A percentile compares a stretch with the other conserved stretches of the same genome.
These are phyloP conservation scores for Engystomops pustulosus DNA, from an alignment of 2,113 vertebrate species.

Conservation along the genomic window DNA sequence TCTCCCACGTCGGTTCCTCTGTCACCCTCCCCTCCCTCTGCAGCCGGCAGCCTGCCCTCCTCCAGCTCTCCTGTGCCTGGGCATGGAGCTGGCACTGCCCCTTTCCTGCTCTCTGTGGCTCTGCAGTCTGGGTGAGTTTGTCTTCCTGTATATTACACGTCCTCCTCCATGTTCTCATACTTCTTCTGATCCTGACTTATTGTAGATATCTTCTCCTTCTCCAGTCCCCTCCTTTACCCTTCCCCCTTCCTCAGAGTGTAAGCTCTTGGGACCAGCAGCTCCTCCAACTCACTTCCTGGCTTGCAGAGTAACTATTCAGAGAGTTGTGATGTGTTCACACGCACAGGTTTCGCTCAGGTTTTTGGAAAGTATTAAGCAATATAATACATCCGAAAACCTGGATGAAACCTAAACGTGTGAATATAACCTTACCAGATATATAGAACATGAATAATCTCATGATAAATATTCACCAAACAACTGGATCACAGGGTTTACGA, in stretches of 20 bases:
- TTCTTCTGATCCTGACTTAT: neutral
- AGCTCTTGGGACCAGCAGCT: conserved; percentile 23
- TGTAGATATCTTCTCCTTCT: too few species aligned
- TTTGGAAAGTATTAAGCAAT: too few species aligned
- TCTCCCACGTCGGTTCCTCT: conserved; percentile 34
- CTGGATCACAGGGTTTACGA: too few species aligned
- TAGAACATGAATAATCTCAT: too few species aligned
- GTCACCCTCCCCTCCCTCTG: neutral
- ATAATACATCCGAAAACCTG: too few species aligned
- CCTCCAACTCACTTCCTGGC: neutral
- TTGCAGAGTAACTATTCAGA: too few species aligned
- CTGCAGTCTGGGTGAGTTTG: conserved; percentile 49
- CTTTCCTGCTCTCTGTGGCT: conserved; percentile 48
- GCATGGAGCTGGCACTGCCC: conserved; percentile 57
- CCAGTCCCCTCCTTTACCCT: too few species aligned
- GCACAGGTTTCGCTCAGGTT: neutral
- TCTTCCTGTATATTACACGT: neutral
- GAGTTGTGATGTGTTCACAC: too few species aligned
- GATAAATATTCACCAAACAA: too few species aligned
- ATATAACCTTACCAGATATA: too few species aligned
- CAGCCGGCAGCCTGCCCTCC: conserved; percentile 21
- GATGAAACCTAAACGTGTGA: too few species aligned
- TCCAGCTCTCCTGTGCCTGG: conserved; percentile 24
- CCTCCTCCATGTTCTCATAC: neutral
- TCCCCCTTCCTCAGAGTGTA: neutral